phyloP scores from a whole-genome alignment of 2,797 vertebrate species.

The Sardinella longiceps region DNA sequence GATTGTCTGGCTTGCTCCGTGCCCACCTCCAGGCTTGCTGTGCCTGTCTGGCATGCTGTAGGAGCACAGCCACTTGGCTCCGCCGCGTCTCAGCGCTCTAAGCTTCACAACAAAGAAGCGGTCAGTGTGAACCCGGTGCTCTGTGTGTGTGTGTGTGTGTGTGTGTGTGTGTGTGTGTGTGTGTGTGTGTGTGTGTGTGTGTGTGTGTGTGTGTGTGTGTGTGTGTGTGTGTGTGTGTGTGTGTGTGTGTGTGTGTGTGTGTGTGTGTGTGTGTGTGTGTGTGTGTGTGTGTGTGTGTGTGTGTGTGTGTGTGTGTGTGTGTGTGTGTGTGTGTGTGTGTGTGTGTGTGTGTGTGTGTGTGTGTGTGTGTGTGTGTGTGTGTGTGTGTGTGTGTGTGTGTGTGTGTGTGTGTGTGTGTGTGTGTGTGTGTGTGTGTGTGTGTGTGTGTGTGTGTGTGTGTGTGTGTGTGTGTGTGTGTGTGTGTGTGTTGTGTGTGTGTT shows the following conservation, averaged over 20 bases:
- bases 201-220: no score
- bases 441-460: neutral
- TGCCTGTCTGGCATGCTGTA: neutral
- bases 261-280: neutral
- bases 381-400: slow-evolving; percentile 2
- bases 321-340: neutral
- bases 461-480: neutral
- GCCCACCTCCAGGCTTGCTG: neutral
- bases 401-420: neutral
- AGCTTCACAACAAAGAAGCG: neutral
- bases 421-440: neutral
- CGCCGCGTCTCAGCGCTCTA: neutral
- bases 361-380: neutral
- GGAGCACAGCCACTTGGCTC: neutral
- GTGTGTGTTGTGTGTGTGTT: neutral
- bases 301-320: neutral
- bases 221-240: no score
- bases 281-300: neutral
- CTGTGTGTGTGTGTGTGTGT: neutral
- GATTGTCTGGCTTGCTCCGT: neutral
- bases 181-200: neutral
- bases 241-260: neutral
- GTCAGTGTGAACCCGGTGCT: neutral
- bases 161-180: slow-evolving; percentile 1
- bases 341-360: neutral